Evolutionary conservation across 2,888 invertebrate genomes (phyloP), one percentile per base, ranked within the genome.

Genomic region (Abrostola tripartita): DNA sequence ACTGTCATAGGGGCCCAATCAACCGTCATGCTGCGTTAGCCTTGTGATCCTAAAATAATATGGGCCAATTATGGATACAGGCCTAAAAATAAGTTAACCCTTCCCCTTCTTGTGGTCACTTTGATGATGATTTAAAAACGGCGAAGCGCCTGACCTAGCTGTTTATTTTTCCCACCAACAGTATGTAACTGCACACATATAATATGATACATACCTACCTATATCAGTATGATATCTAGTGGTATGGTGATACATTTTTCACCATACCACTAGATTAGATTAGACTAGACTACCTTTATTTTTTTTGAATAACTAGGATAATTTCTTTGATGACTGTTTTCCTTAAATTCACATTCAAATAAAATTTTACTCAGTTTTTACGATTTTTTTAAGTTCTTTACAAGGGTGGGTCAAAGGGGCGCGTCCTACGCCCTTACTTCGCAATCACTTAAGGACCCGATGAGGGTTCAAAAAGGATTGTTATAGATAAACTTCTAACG

Each of bases 371-470:
- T 49, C 44, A 55, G 49, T 65, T 52, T 55, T 41, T 59, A 53
- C 24, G 42, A 61, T 63, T 68, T 57, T 71, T 56, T 67, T 61
- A 61, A n/a, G 62, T 51, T 72, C 74, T 67, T 66, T 74, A 73
- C 65, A 47, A 67, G 58, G 66, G 38, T 12, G 59, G 74, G 79
- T 79, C 75, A 76, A 70, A 79, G 66, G 58, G 59, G 42, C 56
- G 65, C 50, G 68, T 40, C 77, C 63, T 58, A 37, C 71, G 53
- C 42, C 66, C 55, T 53, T 44, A 67, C 61, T 79, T 72, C 67
- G 77, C 83, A 83, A 84, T 86, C 85, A 85, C 82, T 86, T 84
- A 84, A 77, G 76, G 70, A 65, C 70, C 71, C 65, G 55, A 59
- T 52, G 50, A 68, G 75, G 79, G 78, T 76, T 68, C 68, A 68